Conservation (phyloP, 1,140 invertebrate species). For the Oncopodura yosiiana region DNA sequence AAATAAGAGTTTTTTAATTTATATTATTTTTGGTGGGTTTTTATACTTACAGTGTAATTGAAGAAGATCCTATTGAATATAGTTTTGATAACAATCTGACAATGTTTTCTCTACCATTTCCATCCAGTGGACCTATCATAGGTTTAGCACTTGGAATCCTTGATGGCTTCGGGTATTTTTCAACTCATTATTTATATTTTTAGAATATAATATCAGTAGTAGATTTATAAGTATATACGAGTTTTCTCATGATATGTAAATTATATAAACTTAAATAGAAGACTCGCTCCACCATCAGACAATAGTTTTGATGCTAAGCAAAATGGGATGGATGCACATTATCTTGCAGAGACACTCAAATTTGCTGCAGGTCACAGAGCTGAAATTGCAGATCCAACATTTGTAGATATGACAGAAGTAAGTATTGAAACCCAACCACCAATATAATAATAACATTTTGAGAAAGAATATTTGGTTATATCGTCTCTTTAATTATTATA, state of each 20-base stretch:
- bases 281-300: not conserved
- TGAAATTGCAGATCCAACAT: slow-evolving; percentile 72
- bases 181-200: too few species aligned
- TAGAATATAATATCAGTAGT: too few species aligned
- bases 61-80: slow-evolving; percentile 53
- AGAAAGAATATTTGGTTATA: too few species aligned
- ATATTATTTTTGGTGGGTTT: not conserved
- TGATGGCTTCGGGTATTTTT: slow-evolving; percentile 56
- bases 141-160: slow-evolving; percentile 74
- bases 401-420: slow-evolving; percentile 55
- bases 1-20: not conserved
- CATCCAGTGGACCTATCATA: slow-evolving; percentile 70
- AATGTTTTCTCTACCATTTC: slow-evolving; percentile 61
- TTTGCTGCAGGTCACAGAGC: slow-evolving; percentile 76
- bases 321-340: slow-evolving; percentile 45
- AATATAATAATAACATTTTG: too few species aligned
- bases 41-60: slow-evolving; percentile 49
- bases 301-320: slow-evolving; percentile 2
- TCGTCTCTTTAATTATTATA: too few species aligned
- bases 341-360: slow-evolving; percentile 83
- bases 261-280: not conserved
- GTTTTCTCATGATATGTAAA: slow-evolving; percentile 7
- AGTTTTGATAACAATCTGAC: slow-evolving; percentile 50
- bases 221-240: too few species aligned
- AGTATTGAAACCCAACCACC: too few species aligned